Base-by-base conservation (phyloP, 2,888 invertebrate species). In the Esperia sulphurella region DNA sequence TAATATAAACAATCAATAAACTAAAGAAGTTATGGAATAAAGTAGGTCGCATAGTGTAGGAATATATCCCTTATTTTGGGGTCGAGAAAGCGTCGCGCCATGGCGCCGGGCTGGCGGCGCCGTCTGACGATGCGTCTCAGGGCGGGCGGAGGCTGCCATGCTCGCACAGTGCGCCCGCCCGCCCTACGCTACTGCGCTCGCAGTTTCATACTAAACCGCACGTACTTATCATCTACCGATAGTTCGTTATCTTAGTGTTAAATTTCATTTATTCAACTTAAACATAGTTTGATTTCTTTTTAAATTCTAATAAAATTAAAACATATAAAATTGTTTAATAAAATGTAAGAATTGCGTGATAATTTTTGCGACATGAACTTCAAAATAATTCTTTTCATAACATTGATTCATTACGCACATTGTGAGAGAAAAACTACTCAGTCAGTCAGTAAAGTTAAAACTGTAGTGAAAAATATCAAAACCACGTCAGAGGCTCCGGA, bases 81-180 rank as follows among this genome's bases (percentile, higher is more conserved):
- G 55, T 56, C 75, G 75, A 70, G 68, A 61, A 62, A 52, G 41
- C 44, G 53, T 50, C 59, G 8, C n/a, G 35, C 35, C n/a, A 50
- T 49, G 5, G 5, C 43, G 48, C 55, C 58, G 52, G 43, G 56
- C 57, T 42, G 52, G 52, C 51, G 57, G 41, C 44, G 52, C 55
- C 55, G n/a, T 9, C n/a, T n/a, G n/a, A n/a, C n/a, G n/a, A n/a
- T n/a, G n/a, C n/a, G n/a, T n/a, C n/a, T n/a, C n/a, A 2, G 13
- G 52, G 53, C 48, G 51, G 53, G 52, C 46, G 61, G 59, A 63
- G 60, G 63, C 67, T 66, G 55, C 61, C 12, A 50, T 28, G 40
- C 30, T 14, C 2, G 13, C 31, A 28, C 30, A 30, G 9, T 43
- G 1, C 8, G 8, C 12, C 65, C 63, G 48, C 58, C 62, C 64